Evolutionary conservation across 2,113 vertebrate species (phyloP), one percentile per base, ranked within the genome.

Genomic region (Acanthochromis polyacanthus): DNA sequence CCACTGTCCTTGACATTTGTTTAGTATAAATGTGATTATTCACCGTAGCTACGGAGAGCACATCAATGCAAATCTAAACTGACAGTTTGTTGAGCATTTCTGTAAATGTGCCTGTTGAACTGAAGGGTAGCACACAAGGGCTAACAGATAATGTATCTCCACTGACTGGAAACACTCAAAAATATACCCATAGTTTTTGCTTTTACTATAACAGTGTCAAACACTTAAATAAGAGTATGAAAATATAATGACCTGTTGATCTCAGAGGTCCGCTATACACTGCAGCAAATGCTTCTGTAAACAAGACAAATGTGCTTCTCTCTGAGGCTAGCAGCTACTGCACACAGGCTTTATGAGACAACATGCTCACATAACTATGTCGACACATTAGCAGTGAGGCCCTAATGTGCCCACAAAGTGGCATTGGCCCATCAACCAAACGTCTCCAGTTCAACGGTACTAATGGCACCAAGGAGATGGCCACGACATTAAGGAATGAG

Each of bases 11-110:
- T 71, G 79, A 82, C 73, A 17, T 53, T 70, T 53, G 61, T 77
- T 85, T 73, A 55, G 57, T 60, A 32, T 57, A 63, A 85, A 82
- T 78, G 57, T 7, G 72, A 86, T 83, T 84, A 88, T 86, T 78
- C 60, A 52, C 63, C 82, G 48, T 55, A 53, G 67, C 67, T 61
- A n/a, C 36, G 43, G 45, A 63, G 71, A 74, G 55, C 10, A 30
- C 76, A 71, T 51, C 58, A 19, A 43, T 19, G 46, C 36, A 83
- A 82, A 90, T 76, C 53, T 5, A 71, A 75, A 55, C 53, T 77
- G 86, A 78, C 82, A 84, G 78, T 81, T 84, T 36, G 56, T 56
- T 30, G 56, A 30, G 43, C 0, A 0, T 67, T 82, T 79, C 32
- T 83, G 19, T 60, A 59, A 74, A 80, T 22, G 72, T 50, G 61